phyloP scores from a whole-genome alignment of 2,888 invertebrate species.

The Spodoptera littoralis region DNA sequence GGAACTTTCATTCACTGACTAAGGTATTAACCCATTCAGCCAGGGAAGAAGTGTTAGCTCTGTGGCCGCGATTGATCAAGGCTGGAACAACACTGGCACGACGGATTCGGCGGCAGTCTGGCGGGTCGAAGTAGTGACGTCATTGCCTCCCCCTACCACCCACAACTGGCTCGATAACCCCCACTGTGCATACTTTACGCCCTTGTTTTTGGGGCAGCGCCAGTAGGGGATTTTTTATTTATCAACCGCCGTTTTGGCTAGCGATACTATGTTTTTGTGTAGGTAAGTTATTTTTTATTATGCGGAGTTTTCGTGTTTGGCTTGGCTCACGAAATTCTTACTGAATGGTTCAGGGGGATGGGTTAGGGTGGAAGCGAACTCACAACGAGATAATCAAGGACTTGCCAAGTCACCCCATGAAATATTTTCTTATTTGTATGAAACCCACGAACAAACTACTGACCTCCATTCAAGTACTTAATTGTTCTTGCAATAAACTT shows the following conservation, averaged over 20 bases:
- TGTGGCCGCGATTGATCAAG: constrained; percentile 74
- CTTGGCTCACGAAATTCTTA: constrained; percentile 13
- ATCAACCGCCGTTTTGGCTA: constrained; percentile 53
- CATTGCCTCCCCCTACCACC: constrained; percentile 66
- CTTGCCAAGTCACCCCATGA: constrained; percentile 9
- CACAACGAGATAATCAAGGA: constrained; percentile 25
- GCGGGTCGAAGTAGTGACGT: constrained; percentile 82
- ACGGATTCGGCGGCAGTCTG: constrained; percentile 77
- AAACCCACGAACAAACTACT: not conserved
- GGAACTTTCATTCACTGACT: constrained; percentile 52
- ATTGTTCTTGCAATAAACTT: not conserved
- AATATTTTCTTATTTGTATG: not conserved
- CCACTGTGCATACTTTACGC: constrained; percentile 80
- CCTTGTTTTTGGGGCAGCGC: constrained; percentile 75
- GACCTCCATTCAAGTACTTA: constrained; percentile 7
- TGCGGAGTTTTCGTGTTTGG: constrained; percentile 37
- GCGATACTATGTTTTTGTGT: constrained; percentile 39
- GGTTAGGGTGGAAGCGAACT: constrained; percentile 16
- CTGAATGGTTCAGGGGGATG: constrained; percentile 6
- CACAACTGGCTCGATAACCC: constrained; percentile 65
- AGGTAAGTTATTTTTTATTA: constrained; percentile 36
- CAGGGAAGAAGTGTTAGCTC: constrained; percentile 55
- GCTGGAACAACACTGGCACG: constrained; percentile 69
- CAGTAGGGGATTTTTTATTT: constrained; percentile 70
- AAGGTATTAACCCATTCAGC: constrained; percentile 56